Base-by-base conservation (phyloP, 2,113 vertebrate species). In the Urocolius indicus region DNA sequence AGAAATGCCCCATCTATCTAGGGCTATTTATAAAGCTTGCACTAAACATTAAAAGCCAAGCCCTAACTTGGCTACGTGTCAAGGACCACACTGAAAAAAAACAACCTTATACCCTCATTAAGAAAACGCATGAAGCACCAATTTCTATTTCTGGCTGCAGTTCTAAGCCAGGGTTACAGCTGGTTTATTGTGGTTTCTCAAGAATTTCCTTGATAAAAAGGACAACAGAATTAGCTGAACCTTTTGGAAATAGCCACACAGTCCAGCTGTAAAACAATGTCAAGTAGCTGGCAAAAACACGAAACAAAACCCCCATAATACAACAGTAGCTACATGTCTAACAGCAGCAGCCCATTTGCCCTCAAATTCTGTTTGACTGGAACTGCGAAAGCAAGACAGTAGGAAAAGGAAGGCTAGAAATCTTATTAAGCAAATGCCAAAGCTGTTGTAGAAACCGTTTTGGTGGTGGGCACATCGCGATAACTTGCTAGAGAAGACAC, bases 191-290 rank as follows among this genome's bases (percentile, higher is more conserved):
- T 84, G 74, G 89, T 89, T 96, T 96, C 89, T 95, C 84, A 92
- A 94, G 83, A 97, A 95, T 93, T 95, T 97, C 82, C 75, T 97
- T 95, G 93, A 95, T 93, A 96, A 96, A 97, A 83, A 95, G 77
- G 89, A 94, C 91, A 97, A 94, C 62, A 93, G 87, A 95, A 96
- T 93, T 93, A 96, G 95, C 94, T 94, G 67, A 84, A 87, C 89
- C 74, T 91, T 95, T 90, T 94, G 89, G 96, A 91, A 94, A 95
- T 29, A 94, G 89, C 29, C 13, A 12, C 77, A 83, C 9, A 79
- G 46, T 77, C 81, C 81, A 68, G 90, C 73, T 85, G 54, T 91
- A 96, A 94, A 87, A 85, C 87, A 95, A 83, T 79, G 91, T 87
- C 88, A 96, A 94, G 78, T 93, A 82, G 75, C 23, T 95, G 82